phyloP scores from a whole-genome alignment of 2,797 vertebrate genomes.

The Muscicapa striata region DNA sequence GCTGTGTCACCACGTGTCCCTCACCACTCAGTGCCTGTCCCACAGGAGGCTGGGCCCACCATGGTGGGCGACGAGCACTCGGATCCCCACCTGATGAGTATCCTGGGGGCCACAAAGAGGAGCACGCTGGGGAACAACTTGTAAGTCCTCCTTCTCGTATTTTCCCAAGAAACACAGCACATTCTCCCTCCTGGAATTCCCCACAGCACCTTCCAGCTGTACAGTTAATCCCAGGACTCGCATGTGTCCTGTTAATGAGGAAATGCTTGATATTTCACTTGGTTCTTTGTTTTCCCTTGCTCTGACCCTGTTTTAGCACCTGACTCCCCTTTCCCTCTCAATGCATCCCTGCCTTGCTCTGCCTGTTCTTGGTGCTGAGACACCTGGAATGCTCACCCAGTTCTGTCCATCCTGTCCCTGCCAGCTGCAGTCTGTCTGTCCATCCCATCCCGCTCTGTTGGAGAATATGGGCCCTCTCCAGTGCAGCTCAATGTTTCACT shows the following conservation, averaged over 20 bases:
- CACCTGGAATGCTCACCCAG: fast-evolving
- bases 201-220: neutral
- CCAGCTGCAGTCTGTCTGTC: neutral
- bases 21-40: neutral
- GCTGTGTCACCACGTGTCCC: fast-evolving
- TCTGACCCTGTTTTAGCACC: neutral
- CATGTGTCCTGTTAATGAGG: fast-evolving
- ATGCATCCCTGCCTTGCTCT: neutral
- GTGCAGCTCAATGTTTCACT: neutral
- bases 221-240: fast-evolving
- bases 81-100: slow-evolving; percentile 87
- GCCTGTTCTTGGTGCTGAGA: neutral
- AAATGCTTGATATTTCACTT: fast-evolving
- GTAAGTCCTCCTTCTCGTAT: slow-evolving; percentile 79
- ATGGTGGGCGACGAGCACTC: slow-evolving; percentile 93
- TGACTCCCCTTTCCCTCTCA: fast-evolving
- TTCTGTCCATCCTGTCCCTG: neutral
- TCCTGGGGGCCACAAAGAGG: slow-evolving; percentile 90
- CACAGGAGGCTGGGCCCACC: slow-evolving; percentile 93
- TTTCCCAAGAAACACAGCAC: fast-evolving
- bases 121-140: slow-evolving; percentile 93
- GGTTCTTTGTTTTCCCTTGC: neutral
- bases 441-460: neutral
- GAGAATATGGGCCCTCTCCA: neutral
- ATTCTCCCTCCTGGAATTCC: fast-evolving